These are phyloP conservation scores for Trilocha varians DNA, from an alignment of 2,888 invertebrate genomes.

Conservation along the genomic window DNA sequence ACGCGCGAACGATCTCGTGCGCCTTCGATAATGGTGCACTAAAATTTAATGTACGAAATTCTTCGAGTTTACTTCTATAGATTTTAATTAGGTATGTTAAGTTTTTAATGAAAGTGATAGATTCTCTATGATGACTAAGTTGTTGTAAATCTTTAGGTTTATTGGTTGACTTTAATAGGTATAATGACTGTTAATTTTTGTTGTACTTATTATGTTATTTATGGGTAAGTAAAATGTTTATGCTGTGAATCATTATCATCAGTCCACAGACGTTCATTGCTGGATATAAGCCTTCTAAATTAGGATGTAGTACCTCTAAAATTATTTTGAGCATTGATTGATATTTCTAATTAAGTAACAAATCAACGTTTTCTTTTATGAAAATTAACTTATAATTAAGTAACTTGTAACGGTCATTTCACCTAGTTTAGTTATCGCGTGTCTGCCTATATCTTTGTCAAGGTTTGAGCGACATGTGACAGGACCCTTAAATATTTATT, in stretches of 20 bases:
- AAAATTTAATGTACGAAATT: slow-evolving; percentile 18
- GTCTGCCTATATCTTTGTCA: background rate
- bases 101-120: background rate
- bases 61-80: background rate
- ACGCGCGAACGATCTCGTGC: slow-evolving; percentile 41
- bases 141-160: background rate
- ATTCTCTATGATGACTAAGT: background rate
- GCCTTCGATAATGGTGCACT: slow-evolving; percentile 40
- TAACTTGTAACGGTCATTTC: background rate
- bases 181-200: too few species aligned
- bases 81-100: background rate
- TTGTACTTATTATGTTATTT: too few species aligned
- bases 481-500: slow-evolving; percentile 51
- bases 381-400: background rate
- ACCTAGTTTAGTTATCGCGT: background rate
- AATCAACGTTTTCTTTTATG: too few species aligned
- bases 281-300: too few species aligned
- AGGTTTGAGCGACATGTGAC: slow-evolving; percentile 29
- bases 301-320: too few species aligned
- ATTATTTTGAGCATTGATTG: too few species aligned
- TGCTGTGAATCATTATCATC: too few species aligned
- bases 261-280: too few species aligned
- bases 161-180: too few species aligned
- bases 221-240: too few species aligned
- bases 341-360: too few species aligned